Base-by-base conservation (phyloP, 1,140 invertebrate genomes). In the Heliothis virescens region DNA sequence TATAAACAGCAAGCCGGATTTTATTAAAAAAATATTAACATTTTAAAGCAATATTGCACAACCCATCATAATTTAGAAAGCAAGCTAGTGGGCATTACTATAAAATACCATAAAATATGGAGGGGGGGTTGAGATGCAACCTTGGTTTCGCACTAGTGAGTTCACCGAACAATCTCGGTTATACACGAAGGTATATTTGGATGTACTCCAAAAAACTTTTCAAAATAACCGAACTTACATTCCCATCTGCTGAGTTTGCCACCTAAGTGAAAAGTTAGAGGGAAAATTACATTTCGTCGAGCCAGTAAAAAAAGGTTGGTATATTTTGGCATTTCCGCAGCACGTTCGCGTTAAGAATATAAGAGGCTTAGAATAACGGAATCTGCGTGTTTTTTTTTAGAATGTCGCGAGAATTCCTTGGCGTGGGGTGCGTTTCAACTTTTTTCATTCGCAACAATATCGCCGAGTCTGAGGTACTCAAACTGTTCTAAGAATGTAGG, bases 251-350 rank as follows among this genome's bases (percentile, higher is more conserved):
- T 63, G 72, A 87, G 79, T 88, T 88, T 47, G 67, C 83, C 65
- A 79, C 79, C 86, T 90, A 90, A 91, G 90, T 90, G 87, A 88
- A 90, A 91, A 91, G 90, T 91, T 91, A 87, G 72, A 81, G 79
- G 76, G 76, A 69, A 88, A 91, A 90, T 90, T 86, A 87, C 86
- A 85, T 89, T 88, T 81, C 83, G 84, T 80, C 79, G 75, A 7
- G 67, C 13, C 76, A 81, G 83, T 82, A 85, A 84, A 83, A 60
- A 85, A 85, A 86, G 82, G 82, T 41, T 41, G 34, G 34, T 82
- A 84, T 87, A 84, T 83, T 84, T 81, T 84, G 79, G 65, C 52
- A 83, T 75, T 84, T 83, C 50, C 59, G 41, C 18, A 16, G 52
- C 75, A 55, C 85, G 76, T 78, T 65, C 83, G 84, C 84, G 85